These are phyloP conservation scores for Trichosurus vulpecula DNA, from an alignment of 2,797 vertebrate genomes.

Conservation along the genomic window DNA sequence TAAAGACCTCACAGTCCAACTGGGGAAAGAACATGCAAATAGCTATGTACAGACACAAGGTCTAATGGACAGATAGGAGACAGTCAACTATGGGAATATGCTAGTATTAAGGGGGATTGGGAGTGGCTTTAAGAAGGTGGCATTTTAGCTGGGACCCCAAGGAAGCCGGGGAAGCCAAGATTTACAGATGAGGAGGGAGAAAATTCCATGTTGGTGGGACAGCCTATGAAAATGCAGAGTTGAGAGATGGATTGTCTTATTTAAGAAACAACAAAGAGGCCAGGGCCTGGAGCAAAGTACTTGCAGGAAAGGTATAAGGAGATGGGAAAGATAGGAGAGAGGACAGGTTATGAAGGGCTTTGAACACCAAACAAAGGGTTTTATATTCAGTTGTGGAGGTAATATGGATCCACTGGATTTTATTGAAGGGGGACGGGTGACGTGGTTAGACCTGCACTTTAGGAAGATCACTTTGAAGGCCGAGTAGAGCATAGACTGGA, in stretches of 20 bases:
- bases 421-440: neutral
- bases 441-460: neutral
- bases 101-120: neutral
- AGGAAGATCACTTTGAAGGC: neutral
- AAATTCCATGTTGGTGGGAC: neutral
- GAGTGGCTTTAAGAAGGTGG: neutral
- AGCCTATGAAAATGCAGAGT: neutral
- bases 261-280: neutral
- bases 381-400: neutral
- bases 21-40: neutral
- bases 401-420: neutral
- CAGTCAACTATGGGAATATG: neutral
- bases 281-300: neutral
- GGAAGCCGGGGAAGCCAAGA: neutral
- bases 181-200: neutral
- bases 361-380: neutral
- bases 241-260: neutral
- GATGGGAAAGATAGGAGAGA: neutral
- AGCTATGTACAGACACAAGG: neutral
- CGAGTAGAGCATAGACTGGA: neutral
- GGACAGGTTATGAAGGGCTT: neutral
- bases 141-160: neutral
- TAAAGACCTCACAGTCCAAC: neutral
- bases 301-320: neutral
- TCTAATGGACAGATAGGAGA: neutral